Evolutionary conservation across 2,113 vertebrate species (phyloP).

Genomic region (Rhombomys opimus): DNA sequence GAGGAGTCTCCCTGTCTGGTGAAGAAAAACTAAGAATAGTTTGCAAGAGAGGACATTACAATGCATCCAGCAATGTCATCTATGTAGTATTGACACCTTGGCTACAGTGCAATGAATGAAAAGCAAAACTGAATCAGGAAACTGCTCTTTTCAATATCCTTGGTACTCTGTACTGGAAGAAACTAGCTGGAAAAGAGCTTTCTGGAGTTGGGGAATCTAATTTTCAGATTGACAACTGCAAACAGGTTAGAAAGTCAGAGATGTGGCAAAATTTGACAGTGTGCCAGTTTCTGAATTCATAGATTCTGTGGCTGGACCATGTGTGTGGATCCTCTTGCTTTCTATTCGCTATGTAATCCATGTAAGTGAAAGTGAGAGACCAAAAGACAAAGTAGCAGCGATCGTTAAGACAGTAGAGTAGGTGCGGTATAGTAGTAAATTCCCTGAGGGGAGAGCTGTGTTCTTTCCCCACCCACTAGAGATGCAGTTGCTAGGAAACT

Average conservation of each 20-base stretch:
- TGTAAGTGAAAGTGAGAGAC: not conserved
- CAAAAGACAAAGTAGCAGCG: too few species aligned
- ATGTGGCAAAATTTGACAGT: not conserved
- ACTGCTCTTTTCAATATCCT: not conserved
- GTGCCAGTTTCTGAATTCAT: not conserved
- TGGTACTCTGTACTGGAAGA: not conserved
- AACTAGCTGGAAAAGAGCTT: not conserved
- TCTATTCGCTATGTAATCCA: not conserved
- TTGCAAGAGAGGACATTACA: not conserved
- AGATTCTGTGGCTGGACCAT: not conserved
- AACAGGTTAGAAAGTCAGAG: not conserved
- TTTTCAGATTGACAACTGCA: not conserved
- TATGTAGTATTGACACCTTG: not conserved
- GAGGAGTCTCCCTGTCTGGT: rapidly evolving
- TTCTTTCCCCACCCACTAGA: too few species aligned
- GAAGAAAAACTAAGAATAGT: not conserved
- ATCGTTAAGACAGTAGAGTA: too few species aligned
- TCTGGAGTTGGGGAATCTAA: not conserved
- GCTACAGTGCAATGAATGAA: not conserved
- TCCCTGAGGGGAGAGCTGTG: too few species aligned
- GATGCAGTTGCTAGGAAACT: too few species aligned
- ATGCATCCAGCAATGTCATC: rapidly evolving
- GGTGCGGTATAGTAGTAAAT: too few species aligned
- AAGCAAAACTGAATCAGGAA: not conserved
- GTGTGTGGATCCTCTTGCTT: not conserved